Evolutionary conservation across 2,888 invertebrate species (phyloP).

Genomic region (Sarcophaga rosellei): DNA sequence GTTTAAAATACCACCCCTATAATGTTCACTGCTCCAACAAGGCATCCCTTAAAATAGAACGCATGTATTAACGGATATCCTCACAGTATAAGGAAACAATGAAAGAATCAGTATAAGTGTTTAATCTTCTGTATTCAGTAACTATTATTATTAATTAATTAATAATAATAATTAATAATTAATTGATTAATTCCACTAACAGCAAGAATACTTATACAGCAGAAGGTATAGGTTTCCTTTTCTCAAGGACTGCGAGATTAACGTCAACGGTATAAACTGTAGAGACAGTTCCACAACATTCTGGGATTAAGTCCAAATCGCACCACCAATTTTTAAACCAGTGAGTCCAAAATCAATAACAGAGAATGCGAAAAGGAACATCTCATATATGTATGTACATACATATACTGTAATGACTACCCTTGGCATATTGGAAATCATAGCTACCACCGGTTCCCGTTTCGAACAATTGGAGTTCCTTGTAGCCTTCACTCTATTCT

Average conservation of each 20-base stretch:
- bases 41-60: too few species aligned
- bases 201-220: not conserved
- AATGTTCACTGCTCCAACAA: too few species aligned
- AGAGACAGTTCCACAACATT: not conserved
- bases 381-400: not conserved
- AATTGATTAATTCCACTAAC: slow-evolving; percentile 9
- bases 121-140: not conserved
- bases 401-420: not conserved
- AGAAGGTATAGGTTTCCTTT: slow-evolving; percentile 6
- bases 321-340: too few species aligned
- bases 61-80: too few species aligned
- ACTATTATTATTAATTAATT: too few species aligned
- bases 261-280: slow-evolving; percentile 2
- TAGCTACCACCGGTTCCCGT: too few species aligned
- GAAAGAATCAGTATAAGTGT: not conserved
- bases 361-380: not conserved
- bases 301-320: not conserved
- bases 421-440: too few species aligned
- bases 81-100: too few species aligned
- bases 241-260: slow-evolving; percentile 6
- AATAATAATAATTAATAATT: too few species aligned
- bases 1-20: slow-evolving; percentile 53
- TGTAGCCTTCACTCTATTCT: too few species aligned
- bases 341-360: slow-evolving; percentile 9
- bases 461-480: too few species aligned